These are phyloP conservation scores for Delichon dasypus DNA, from an alignment of 2,797 vertebrate species.

Conservation along the genomic window DNA sequence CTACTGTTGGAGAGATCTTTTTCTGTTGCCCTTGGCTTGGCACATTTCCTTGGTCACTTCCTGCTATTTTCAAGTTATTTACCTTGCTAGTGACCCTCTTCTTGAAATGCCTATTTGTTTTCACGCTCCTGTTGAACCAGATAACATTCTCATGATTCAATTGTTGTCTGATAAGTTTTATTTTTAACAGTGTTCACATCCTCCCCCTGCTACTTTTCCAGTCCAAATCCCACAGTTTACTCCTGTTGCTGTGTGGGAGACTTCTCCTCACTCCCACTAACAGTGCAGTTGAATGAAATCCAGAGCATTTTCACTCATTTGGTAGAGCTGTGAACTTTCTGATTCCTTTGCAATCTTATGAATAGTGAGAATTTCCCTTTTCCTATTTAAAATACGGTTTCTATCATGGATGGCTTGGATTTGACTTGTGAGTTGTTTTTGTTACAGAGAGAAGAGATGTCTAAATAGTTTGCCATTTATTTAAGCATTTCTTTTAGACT, in stretches of 20 bases:
- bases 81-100: constrained; percentile 57
- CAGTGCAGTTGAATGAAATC: not conserved
- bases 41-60: constrained; percentile 38
- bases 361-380: not conserved
- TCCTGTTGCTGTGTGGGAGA: not conserved
- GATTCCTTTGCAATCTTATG: not conserved
- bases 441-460: not conserved
- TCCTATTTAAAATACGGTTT: not conserved
- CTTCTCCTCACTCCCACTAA: not conserved
- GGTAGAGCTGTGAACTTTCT: not conserved
- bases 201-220: constrained; percentile 37
- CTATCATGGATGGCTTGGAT: not conserved
- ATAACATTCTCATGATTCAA: constrained; percentile 69
- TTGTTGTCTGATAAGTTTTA: constrained; percentile 70
- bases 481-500: not conserved
- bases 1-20: not conserved
- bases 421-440: not conserved
- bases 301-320: not conserved
- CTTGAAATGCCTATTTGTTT: constrained; percentile 61
- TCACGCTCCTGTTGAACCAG: constrained; percentile 58
- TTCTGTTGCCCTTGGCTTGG: not conserved
- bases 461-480: not conserved
- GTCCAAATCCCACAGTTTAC: not conserved
- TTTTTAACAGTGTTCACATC: constrained; percentile 67
- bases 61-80: constrained; percentile 70